Base-by-base conservation (phyloP, 2,888 invertebrate species). In the Clanis bilineata region DNA sequence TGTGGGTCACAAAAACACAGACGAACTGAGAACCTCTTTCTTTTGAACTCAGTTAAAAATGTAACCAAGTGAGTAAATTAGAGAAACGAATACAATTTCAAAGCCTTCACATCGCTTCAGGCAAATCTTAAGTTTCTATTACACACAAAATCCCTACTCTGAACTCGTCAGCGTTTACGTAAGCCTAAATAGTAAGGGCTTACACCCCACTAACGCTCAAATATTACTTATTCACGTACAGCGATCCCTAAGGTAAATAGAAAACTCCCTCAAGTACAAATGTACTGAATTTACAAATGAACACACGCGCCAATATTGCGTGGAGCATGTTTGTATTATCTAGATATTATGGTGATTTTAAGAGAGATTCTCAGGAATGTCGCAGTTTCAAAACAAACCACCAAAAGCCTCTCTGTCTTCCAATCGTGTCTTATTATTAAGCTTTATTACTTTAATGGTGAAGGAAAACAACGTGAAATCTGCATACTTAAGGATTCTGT, bases 221-320 rank as follows among this genome's bases (percentile, higher is more conserved):
- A 61, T 61, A 61, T 83, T 77, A 84, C 76, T 79, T 82, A 82
- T 85, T 85, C 83, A 80, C 70, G 70, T 77, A 73, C 76, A 76
- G 76, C 73, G 72, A 74, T 78, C 75, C 69, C 72, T 57, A 63
- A 65, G 69, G 75, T 72, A 78, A 82, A 81, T 81, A 79, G 73
- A 80, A 80, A 81, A 73, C 65, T 23, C 44, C 38, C 55, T 45
- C 25, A 23, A 56, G 56, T 43, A 58, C 38, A 55, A 21, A 32
- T 25, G 41, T 32, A 32, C 43, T 15, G 21, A 43, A 36, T 28
- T 59, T 25, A 22, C 25, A 22, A 38, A 1, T 69, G 63, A 3
- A 75, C 66, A 75, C 63, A 82, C 72, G 71, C 62, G 3, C 0
- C 0, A 10, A 32, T 55, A 60, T 68, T 58, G 28, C 47, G 60